Conservation (phyloP, 2,797 vertebrate species). For the Falco biarmicus region DNA sequence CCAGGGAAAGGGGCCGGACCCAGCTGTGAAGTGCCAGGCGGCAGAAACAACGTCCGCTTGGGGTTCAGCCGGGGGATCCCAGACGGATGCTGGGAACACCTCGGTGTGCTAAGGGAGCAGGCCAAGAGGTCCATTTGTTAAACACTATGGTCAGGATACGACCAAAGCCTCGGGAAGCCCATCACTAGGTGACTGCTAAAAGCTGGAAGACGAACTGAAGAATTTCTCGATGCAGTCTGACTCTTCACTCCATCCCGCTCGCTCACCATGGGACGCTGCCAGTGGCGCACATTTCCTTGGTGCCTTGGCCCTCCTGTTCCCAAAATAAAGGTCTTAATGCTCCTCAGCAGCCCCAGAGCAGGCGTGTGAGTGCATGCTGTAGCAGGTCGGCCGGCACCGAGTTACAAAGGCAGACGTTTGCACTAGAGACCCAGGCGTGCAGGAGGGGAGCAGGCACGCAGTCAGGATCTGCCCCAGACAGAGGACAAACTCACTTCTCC, state of each 20-base stretch:
- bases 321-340: neutral
- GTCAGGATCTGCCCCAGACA: neutral
- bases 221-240: neutral
- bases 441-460: neutral
- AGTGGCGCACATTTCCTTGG: neutral
- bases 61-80: neutral
- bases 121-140: neutral
- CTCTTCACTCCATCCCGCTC: neutral
- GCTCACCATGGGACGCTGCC: neutral
- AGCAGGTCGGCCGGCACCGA: fast-evolving
- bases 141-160: neutral
- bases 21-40: too few relatives aligned
- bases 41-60: neutral
- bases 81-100: neutral
- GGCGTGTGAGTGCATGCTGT: fast-evolving
- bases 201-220: neutral
- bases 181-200: neutral
- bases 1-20: too few relatives aligned
- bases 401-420: neutral
- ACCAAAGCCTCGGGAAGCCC: neutral
- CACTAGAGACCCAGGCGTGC: neutral
- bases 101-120: neutral
- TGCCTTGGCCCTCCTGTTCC: neutral
- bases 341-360: neutral
- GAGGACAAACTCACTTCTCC: neutral